Base-by-base conservation (phyloP, 2,888 invertebrate genomes). In the Helleia helle region DNA sequence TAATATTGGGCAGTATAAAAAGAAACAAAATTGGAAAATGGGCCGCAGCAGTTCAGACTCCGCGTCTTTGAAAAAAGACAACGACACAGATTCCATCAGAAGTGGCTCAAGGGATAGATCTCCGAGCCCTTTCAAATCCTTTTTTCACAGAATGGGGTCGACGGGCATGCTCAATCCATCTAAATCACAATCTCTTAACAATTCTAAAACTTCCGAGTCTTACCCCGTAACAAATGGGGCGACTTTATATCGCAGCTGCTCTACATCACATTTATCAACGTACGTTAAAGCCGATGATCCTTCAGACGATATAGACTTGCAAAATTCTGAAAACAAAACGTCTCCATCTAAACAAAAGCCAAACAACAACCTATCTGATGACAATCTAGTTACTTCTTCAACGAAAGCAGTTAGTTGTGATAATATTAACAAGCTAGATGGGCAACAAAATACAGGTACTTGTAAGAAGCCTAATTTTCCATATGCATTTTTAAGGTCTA, bases 241-340 rank as follows among this genome's bases (percentile, higher is more conserved):
- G 15, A 67, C 80, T 18, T 72, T 93, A n/a, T 92, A 92, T 57
- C 85, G 93, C 41, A 91, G 91, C 62, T 91, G 91, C 64, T 92
- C 92, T 25, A 92, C 93, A 17, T 92, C 92, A 40, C 92, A 92
- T 59, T 70, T 93, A 51, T 91, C 91, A 46, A 89, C 89, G 14
- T 93, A 93, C 60, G 88, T 93, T 25, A 91, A 91, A 62, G 92
- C 91, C 46, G 93, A 93, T 62, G 93, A 93, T 72, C 92, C 93
- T 5, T 91, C 91, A n/a, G 92, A 92, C 56, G 92, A 91, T 28
- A 87, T 93, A 40, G 92, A 91, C 59, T 80, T 91, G 52, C 83
- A 87, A 67, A 86, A 83, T 58, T 58, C 76, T 45, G 70, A 69
- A 55, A 65, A 62, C 47, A 72, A 81, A 62, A 64, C 52, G 41